These are phyloP conservation scores for Pollenia griseotomentosa DNA, from an alignment of 2,888 invertebrate species.

Conservation along the genomic window DNA sequence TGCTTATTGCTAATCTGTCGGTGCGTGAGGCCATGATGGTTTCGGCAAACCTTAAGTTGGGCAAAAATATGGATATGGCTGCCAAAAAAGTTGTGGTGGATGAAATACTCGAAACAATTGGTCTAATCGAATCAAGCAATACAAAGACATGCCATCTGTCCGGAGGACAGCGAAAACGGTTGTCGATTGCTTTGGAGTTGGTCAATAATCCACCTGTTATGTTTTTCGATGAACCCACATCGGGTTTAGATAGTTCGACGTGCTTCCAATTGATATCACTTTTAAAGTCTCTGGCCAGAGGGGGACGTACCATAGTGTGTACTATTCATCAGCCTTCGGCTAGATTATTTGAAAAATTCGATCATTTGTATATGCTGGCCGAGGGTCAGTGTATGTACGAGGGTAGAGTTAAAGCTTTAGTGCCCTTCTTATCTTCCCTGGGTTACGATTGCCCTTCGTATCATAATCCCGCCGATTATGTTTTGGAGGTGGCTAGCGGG, in stretches of 20 bases:
- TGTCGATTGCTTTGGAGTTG: constrained; percentile 95
- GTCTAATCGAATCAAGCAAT: constrained; percentile 91
- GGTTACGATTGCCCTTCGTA: constrained; percentile 96
- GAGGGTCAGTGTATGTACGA: constrained; percentile 97
- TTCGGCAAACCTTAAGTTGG: constrained; percentile 96
- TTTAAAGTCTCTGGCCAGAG: constrained; percentile 93
- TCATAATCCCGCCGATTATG: constrained; percentile 98
- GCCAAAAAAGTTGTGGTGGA: constrained; percentile 92
- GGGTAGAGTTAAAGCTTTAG: constrained; percentile 92
- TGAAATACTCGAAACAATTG: constrained; percentile 93
- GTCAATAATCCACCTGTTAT: constrained; percentile 98
- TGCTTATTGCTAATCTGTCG: constrained; percentile 94
- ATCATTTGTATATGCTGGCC: constrained; percentile 94
- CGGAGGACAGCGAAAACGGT: constrained; percentile 95
- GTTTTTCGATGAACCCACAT: constrained; percentile 98
- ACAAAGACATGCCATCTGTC: constrained; percentile 93
- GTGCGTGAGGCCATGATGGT: constrained; percentile 97
- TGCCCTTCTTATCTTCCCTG: constrained; percentile 94
- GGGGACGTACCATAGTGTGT: constrained; percentile 95
- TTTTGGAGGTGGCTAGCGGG: constrained; percentile 97
- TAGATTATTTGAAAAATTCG: constrained; percentile 97
- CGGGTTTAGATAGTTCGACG: constrained; percentile 96
- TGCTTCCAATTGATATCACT: constrained; percentile 96
- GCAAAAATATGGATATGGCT: constrained; percentile 89
- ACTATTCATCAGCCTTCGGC: constrained; percentile 99